Base-by-base conservation (phyloP, 2,797 vertebrate species). In the Crocodylus rhombifer region DNA sequence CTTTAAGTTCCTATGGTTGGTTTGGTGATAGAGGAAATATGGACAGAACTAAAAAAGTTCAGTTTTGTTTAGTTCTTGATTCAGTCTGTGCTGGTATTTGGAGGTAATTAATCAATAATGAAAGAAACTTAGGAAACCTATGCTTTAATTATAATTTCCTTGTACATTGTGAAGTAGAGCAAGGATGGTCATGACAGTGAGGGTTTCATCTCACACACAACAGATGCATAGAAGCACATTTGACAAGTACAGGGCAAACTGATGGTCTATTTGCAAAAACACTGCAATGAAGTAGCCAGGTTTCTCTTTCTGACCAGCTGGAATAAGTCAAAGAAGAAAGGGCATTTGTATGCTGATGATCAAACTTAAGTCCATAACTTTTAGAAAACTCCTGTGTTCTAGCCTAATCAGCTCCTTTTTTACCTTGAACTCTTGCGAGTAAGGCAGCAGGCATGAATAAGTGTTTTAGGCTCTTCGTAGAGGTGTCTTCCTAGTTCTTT, bases 261-360 rank as follows among this genome's bases (percentile, higher is more conserved):
- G n/a, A 3, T 88, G 1, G 1, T 79, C 5, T 60, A 18, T 33
- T 75, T 67, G 26, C 7, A 79, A 15, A 75, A 88, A 15, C 30
- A 79, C 21, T 64, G 56, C 65, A 25, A 0, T 73, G 36, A 15
- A 33, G 18, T 77, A 77, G 60, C 2, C 0, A 5, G 1, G 3
- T 78, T 80, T 15, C 3, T 26, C 71, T 75, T 7, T 7, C 23
- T 78, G 64, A 71, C 5, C 0, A 83, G 30, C 7, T 17, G 18
- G 11, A 73, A 21, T 18, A 33, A 14, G 25, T 26, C 57, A 61
- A 87, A 78, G 17, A 51, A 71, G 4, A 57, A 18, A 78, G 23
- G 60, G 77, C 4, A 90, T 81, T 33, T 80, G 7, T 67, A 18
- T 33, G 18, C 5, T 3, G 11, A 76, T 63, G 4, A 73, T 51